Percentiles rank a stretch among this genome's conserved stretches.
Conservation (phyloP, 2,888 invertebrate species). For the Nomada flava region DNA sequence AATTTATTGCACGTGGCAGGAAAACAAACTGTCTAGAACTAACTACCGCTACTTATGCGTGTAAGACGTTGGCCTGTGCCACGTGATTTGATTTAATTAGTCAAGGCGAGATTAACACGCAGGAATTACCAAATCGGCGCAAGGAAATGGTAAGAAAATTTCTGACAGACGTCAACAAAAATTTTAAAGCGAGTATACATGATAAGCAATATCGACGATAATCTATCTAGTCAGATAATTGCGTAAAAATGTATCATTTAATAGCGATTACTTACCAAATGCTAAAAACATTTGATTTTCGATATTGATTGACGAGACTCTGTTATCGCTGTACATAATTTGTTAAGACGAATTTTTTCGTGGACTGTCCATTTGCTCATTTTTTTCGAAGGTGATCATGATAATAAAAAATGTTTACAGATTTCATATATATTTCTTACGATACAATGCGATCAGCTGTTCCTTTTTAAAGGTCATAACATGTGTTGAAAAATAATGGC, state of each 20-base stretch:
- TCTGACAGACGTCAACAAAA: no score
- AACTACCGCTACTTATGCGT: conserved; percentile 34
- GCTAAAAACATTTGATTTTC: background rate
- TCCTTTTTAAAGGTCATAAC: background rate
- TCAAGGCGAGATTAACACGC: no score
- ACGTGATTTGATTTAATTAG: conserved; percentile 43
- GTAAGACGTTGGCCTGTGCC: conserved; percentile 55
- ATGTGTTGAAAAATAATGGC: no score
- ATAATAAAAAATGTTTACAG: background rate
- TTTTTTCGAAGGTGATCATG: background rate
- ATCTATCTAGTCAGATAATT: background rate
- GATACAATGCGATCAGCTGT: background rate
- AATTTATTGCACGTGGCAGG: conserved; percentile 52
- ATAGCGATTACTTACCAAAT: background rate
- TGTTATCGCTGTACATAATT: no score
- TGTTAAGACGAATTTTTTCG: background rate
- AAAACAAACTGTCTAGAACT: conserved; percentile 52
- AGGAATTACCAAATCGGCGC: no score
- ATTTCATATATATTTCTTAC: background rate
- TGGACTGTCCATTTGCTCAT: background rate
- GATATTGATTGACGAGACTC: no score
- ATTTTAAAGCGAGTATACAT: background rate
- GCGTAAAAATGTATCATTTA: background rate
- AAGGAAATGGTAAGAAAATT: background rate
- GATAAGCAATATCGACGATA: background rate